Conservation (phyloP, 2,888 invertebrate genomes). For the Iphiclides podalirius region DNA sequence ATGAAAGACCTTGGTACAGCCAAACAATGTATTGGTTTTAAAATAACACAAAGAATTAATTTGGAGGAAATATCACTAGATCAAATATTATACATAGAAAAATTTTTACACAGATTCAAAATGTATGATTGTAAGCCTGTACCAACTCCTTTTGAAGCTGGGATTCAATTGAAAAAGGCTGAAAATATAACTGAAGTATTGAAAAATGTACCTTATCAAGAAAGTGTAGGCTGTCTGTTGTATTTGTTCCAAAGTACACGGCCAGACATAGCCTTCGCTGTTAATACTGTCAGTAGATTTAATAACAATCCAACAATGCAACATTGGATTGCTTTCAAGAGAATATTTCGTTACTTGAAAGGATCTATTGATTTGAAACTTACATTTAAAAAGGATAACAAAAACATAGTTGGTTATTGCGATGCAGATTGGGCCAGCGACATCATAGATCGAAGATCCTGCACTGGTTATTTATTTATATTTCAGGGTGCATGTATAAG, state of each 20-base stretch:
- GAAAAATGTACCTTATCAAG: constrained; percentile 20
- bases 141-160: constrained; percentile 14
- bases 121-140: background rate
- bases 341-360: background rate
- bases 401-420: constrained; percentile 25
- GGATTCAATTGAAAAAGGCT: no score
- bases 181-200: constrained; percentile 4
- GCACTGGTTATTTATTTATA: constrained; percentile 33
- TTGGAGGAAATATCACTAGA: background rate
- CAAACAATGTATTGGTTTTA: constrained; percentile 21
- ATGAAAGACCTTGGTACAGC: constrained; percentile 29
- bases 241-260: constrained; percentile 23
- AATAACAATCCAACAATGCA: constrained; percentile 19
- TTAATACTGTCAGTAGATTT: constrained; percentile 23
- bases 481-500: constrained; percentile 31
- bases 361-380: background rate
- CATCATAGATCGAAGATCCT: constrained; percentile 28
- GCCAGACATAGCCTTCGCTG: constrained; percentile 19
- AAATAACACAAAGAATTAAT: background rate
- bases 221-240: constrained; percentile 21
- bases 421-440: constrained; percentile 36
- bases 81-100: background rate
- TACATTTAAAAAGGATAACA: constrained; percentile 13
- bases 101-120: background rate
- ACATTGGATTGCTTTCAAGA: background rate